These are phyloP conservation scores for Cairina moschata DNA, from an alignment of 2,113 vertebrate genomes.

Conservation along the genomic window DNA sequence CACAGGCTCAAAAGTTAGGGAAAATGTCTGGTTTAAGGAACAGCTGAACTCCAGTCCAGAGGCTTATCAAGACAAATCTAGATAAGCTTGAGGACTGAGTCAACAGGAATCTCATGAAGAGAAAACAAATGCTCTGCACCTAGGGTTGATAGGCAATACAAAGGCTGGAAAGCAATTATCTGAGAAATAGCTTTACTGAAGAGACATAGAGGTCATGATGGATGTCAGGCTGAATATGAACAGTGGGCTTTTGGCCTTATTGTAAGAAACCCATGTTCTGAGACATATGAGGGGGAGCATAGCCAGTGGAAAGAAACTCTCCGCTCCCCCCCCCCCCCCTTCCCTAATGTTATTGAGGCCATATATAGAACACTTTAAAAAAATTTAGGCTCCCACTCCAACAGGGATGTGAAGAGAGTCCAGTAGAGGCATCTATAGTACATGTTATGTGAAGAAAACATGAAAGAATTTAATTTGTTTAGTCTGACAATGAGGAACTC, in stretches of 20 bases:
- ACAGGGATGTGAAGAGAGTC: background rate
- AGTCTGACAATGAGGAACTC: background rate
- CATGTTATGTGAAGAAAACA: background rate
- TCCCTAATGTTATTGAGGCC: background rate
- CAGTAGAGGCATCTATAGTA: background rate
- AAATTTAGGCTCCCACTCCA: background rate
- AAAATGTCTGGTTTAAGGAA: background rate
- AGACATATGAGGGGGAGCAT: background rate
- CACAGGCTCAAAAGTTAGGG: background rate
- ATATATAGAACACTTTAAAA: background rate
- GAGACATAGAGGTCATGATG: background rate
- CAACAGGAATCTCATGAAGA: background rate
- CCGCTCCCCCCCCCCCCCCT: too few relatives aligned
- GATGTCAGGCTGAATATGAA: background rate
- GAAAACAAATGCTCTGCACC: background rate
- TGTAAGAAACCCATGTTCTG: accelerated
- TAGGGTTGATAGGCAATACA: accelerated
- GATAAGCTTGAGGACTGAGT: background rate
- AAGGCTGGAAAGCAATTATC: background rate
- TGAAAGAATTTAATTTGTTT: background rate
- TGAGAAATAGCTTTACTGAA: background rate
- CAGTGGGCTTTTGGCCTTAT: background rate
- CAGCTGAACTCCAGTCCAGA: background rate
- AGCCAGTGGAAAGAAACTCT: background rate
- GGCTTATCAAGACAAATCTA: background rate